Evolutionary conservation across 2,797 vertebrate genomes (phyloP), one percentile per base, ranked within the genome.

Genomic region (Ptychadena robeensis): DNA sequence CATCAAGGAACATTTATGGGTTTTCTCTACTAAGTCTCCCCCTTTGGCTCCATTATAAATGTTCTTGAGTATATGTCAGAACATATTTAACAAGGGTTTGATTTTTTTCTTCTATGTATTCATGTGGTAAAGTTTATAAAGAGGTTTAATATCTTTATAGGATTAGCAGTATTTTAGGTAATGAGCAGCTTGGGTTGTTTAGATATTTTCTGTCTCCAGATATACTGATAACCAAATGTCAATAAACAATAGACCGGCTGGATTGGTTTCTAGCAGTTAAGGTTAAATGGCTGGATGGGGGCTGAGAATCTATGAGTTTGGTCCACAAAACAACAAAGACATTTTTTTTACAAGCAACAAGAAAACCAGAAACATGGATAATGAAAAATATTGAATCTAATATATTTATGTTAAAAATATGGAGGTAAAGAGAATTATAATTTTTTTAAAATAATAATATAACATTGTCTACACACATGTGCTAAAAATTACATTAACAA

Each of bases 171-270:
- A 40, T 77, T 88, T 66, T 87, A 85, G 75, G 85, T 88, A 88
- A 90, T 90, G 87, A 89, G 71, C 86, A 85, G 83, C 71, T 85
- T 86, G 85, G 82, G 84, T 88, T 87, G 83, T 86, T 88, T 79
- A 86, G 86, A 80, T 85, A 87, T 87, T 85, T 86, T 80, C 22
- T 85, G 83, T 88, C 87, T 90, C 86, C 83, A 89, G 88, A 88
- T 85, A 85, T 82, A 64, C 85, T 82, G 79, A 69, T 77, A 89
- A 88, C 86, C 83, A 86, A 88, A 79, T 73, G 73, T 81, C 64
- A 84, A 74, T 88, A 87, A 86, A 86, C 76, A 88, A 87, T 79
- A 73, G 37, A 66, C 25, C 76, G 68, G 82, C 87, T 82, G 80
- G 76, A 76, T 61, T 38, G 40, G 68, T 63, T 79, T 78, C 44